Evolutionary conservation across 2,797 vertebrate species (phyloP).

Genomic region (Pseudotriccus pelzelni): DNA sequence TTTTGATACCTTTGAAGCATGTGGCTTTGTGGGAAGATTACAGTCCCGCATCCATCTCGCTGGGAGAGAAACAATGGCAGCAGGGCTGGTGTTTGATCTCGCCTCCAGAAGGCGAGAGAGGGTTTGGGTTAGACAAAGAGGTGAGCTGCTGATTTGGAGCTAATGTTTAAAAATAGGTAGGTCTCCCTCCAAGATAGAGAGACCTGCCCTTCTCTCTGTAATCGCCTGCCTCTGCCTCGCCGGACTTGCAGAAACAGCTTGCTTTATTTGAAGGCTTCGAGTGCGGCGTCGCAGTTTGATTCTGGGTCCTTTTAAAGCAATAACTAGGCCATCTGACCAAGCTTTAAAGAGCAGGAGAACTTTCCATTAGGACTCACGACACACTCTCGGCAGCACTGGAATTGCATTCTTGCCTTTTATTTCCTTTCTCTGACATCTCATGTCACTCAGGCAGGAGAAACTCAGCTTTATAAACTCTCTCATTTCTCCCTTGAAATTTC

Average conservation of each 20-base stretch:
- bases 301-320: constrained; percentile 67
- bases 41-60: constrained; percentile 70
- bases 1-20: constrained; percentile 73
- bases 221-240: constrained; percentile 60
- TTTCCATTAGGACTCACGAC: constrained; percentile 68
- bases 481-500: constrained; percentile 57
- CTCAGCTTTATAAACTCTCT: constrained; percentile 35
- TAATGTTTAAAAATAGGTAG: constrained; percentile 75
- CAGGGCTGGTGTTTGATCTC: constrained; percentile 68
- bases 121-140: constrained; percentile 69
- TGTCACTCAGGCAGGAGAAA: constrained; percentile 59
- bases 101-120: constrained; percentile 62
- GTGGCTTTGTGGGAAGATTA: constrained; percentile 74
- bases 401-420: constrained; percentile 69
- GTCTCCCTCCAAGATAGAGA: constrained; percentile 77
- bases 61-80: constrained; percentile 75
- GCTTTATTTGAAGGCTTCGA: constrained; percentile 71
- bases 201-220: constrained; percentile 68
- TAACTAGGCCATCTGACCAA: constrained; percentile 73
- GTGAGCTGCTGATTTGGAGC: constrained; percentile 63
- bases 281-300: constrained; percentile 61
- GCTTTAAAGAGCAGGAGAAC: constrained; percentile 69
- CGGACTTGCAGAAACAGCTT: constrained; percentile 63
- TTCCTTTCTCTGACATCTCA: constrained; percentile 62
- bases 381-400: constrained; percentile 49